Percentiles rank a stretch among this genome's conserved stretches.
phyloP scores from a whole-genome alignment of 1,140 invertebrate genomes.

The Ectropis grisescens region DNA sequence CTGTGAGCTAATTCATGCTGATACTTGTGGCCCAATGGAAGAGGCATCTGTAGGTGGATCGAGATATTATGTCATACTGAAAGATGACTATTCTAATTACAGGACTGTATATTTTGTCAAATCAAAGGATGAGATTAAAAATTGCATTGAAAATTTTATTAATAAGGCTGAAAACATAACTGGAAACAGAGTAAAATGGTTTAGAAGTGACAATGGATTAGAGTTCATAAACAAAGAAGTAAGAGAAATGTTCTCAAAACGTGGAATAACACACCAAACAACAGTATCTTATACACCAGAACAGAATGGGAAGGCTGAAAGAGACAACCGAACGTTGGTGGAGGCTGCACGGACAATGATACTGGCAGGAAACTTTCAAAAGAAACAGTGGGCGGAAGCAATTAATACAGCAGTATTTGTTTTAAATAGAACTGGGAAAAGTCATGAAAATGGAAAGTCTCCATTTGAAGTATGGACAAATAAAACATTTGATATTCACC shows the following conservation, averaged over 20 bases:
- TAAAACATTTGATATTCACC: conserved; percentile 15
- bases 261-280: too few species aligned
- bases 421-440: conserved; percentile 33
- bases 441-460: too few species aligned
- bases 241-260: too few species aligned
- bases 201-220: conserved; percentile 47
- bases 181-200: conserved; percentile 21
- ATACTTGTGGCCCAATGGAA: neutral
- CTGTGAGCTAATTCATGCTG: conserved; percentile 1
- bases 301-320: conserved; percentile 57
- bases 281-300: conserved; percentile 47
- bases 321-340: too few species aligned
- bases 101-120: conserved; percentile 34
- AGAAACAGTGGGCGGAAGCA: conserved; percentile 26
- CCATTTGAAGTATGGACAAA: too few species aligned
- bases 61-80: conserved; percentile 17
- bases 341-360: conserved; percentile 28
- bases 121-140: conserved; percentile 31
- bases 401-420: conserved; percentile 26
- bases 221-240: conserved; percentile 51
- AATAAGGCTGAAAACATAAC: conserved; percentile 25
- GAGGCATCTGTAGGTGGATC: neutral
- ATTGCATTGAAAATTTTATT: conserved; percentile 28
- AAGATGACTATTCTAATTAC: conserved; percentile 40
- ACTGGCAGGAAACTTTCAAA: conserved; percentile 6